Conservation (phyloP, 1,140 invertebrate genomes). For the Notospermus geniculatus region DNA sequence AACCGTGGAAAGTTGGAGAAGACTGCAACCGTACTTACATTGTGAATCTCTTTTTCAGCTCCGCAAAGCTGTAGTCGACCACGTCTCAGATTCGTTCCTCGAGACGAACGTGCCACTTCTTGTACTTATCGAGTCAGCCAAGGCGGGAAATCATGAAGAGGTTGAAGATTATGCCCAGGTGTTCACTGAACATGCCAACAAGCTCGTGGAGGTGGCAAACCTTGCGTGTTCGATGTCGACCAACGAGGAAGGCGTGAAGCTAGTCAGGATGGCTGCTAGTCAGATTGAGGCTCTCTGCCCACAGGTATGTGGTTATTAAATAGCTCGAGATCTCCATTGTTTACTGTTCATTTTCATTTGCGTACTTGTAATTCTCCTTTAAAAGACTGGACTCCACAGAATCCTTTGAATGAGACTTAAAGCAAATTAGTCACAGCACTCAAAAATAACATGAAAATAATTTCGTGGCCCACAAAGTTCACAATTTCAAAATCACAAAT, state of each 20-base stretch:
- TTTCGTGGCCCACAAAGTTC: too few species aligned
- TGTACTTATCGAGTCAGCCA: slow-evolving; percentile 92
- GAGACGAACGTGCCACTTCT: slow-evolving; percentile 94
- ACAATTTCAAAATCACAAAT: too few species aligned
- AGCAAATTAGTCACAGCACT: too few species aligned
- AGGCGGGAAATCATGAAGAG: slow-evolving; percentile 89
- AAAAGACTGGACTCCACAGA: too few species aligned
- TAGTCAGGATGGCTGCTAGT: slow-evolving; percentile 93
- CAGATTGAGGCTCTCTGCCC: slow-evolving; percentile 95
- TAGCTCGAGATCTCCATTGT: too few species aligned
- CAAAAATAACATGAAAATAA: too few species aligned
- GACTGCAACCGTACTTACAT: too few species aligned
- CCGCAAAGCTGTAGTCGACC: slow-evolving; percentile 97
- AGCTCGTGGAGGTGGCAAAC: slow-evolving; percentile 94
- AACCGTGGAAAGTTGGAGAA: too few species aligned
- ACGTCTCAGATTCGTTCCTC: slow-evolving; percentile 97
- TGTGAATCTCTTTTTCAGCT: slow-evolving; percentile 69
- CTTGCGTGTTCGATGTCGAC: slow-evolving; percentile 97
- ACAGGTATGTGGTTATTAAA: slow-evolving; percentile 66
- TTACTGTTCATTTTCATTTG: too few species aligned
- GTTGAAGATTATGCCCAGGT: slow-evolving; percentile 68
- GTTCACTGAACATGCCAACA: slow-evolving; percentile 90
- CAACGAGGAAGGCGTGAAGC: slow-evolving; percentile 97
- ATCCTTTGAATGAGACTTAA: too few species aligned
- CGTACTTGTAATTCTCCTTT: too few species aligned